A percentile compares a stretch with the other conserved stretches of the same genome.
These are phyloP conservation scores for Cromileptes altivelis DNA, from an alignment of 2,113 vertebrate genomes.

Conservation along the genomic window DNA sequence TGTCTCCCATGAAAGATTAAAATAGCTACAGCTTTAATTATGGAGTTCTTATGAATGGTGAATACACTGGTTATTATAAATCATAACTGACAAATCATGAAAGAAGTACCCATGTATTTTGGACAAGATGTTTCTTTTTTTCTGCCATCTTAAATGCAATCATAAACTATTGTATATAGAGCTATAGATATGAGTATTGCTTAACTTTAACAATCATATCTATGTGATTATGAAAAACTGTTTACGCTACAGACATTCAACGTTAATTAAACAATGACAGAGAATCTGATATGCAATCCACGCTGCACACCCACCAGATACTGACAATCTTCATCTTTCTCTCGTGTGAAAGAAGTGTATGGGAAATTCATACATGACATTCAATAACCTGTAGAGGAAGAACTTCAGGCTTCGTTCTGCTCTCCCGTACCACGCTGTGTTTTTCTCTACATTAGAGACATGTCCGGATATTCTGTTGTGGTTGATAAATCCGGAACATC, in stretches of 20 bases:
- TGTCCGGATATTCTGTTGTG: conserved; percentile 10
- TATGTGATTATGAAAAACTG: conserved; percentile 41
- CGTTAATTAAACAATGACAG: conserved; percentile 35
- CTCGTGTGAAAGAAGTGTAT: background rate
- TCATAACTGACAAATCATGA: conserved; percentile 13
- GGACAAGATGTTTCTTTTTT: background rate
- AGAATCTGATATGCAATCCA: conserved; percentile 31
- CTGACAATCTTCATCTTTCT: conserved; percentile 27
- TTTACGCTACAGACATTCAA: conserved; percentile 55
- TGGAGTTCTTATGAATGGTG: background rate
- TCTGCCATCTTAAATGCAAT: conserved; percentile 33
- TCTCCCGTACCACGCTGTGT: background rate
- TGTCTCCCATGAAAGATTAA: conserved; percentile 5
- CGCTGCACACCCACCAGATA: conserved; percentile 23
- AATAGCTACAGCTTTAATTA: background rate
- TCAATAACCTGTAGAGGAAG: conserved; percentile 52
- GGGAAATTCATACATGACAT: conserved; percentile 53
- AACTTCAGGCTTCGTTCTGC: conserved; percentile 10
- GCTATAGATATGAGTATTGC: conserved; percentile 67
- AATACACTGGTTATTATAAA: conserved; percentile 9
- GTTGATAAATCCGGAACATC: conserved; percentile 15
- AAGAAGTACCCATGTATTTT: background rate
- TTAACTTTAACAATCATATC: conserved; percentile 72
- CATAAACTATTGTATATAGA: conserved; percentile 28
- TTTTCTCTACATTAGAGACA: conserved; percentile 13